phyloP scores from a whole-genome alignment of 1,140 invertebrate species.

The Coptotermes formosanus region DNA sequence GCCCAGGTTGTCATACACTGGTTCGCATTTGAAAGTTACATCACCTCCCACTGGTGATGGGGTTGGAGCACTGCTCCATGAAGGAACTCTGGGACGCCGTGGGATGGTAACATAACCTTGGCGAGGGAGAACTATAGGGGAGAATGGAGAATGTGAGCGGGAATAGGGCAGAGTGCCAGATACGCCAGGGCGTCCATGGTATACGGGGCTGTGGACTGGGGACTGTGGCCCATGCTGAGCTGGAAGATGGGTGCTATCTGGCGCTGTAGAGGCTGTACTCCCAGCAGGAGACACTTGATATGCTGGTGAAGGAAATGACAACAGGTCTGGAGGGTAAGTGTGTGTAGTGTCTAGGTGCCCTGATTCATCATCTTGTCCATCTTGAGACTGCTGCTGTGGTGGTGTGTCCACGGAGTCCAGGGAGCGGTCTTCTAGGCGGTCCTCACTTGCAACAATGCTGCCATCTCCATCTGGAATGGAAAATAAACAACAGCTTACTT shows the following conservation, averaged over 20 bases:
- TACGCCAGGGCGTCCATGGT: slow-evolving; percentile 50
- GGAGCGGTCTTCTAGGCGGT: slow-evolving; percentile 28
- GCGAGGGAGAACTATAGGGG: slow-evolving; percentile 61
- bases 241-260: slow-evolving; percentile 59
- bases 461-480: slow-evolving; percentile 7
- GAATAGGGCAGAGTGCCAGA: slow-evolving; percentile 71
- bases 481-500: no score
- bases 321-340: slow-evolving; percentile 72
- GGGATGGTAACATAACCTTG: slow-evolving; percentile 82
- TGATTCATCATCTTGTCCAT: slow-evolving; percentile 18
- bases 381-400: slow-evolving; percentile 23
- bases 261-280: slow-evolving; percentile 73
- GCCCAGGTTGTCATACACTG: slow-evolving; percentile 82
- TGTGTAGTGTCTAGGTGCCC: slow-evolving; percentile 33
- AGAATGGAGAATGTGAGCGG: slow-evolving; percentile 69
- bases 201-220: slow-evolving; percentile 55
- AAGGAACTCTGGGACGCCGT: slow-evolving; percentile 73
- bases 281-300: slow-evolving; percentile 67
- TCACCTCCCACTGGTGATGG: slow-evolving; percentile 48
- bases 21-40: slow-evolving; percentile 54
- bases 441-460: slow-evolving; percentile 31
- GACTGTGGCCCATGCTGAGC: slow-evolving; percentile 51
- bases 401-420: slow-evolving; percentile 28
- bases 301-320: slow-evolving; percentile 70
- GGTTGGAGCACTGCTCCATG: slow-evolving; percentile 68